Evolutionary conservation across 2,113 vertebrate genomes (phyloP).

Genomic region (Clarias batrachus): DNA sequence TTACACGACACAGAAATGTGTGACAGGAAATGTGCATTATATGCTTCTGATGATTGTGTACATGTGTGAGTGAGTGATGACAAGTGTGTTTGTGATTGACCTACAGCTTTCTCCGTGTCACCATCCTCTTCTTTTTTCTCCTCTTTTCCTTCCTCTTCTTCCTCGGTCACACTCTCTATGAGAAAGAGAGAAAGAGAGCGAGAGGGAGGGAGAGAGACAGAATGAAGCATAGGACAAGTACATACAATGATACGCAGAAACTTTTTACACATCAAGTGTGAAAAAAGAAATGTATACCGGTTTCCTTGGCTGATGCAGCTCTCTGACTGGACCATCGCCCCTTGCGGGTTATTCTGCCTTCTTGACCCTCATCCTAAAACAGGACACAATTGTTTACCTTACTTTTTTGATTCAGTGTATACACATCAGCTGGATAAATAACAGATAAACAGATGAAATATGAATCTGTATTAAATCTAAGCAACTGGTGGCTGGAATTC

Average conservation of each 20-base stretch:
- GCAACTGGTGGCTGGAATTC: background rate
- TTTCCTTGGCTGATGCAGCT: conserved; percentile 41
- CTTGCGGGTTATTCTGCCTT: conserved; percentile 58
- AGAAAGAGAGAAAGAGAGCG: background rate
- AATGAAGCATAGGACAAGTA: background rate
- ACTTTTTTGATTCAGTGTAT: background rate
- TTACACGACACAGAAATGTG: background rate
- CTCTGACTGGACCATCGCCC: conserved; percentile 56
- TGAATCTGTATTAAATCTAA: background rate
- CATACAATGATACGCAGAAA: background rate
- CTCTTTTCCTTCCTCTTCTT: conserved; percentile 54
- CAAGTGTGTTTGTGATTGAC: background rate
- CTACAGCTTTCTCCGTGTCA: conserved; percentile 18
- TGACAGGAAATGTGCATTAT: no score
- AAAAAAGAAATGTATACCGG: background rate
- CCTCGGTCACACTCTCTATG: conserved; percentile 51
- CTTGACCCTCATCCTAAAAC: conserved; percentile 60
- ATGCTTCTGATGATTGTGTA: no score
- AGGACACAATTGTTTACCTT: background rate
- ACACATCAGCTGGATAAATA: background rate
- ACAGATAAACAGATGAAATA: background rate
- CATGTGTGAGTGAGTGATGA: no score
- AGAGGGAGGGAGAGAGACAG: background rate
- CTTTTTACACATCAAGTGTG: background rate
- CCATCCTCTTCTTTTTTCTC: conserved; percentile 21